Evolutionary conservation across 2,113 vertebrate species (phyloP).

Genomic region (Acrocephalus arundinaceus): DNA sequence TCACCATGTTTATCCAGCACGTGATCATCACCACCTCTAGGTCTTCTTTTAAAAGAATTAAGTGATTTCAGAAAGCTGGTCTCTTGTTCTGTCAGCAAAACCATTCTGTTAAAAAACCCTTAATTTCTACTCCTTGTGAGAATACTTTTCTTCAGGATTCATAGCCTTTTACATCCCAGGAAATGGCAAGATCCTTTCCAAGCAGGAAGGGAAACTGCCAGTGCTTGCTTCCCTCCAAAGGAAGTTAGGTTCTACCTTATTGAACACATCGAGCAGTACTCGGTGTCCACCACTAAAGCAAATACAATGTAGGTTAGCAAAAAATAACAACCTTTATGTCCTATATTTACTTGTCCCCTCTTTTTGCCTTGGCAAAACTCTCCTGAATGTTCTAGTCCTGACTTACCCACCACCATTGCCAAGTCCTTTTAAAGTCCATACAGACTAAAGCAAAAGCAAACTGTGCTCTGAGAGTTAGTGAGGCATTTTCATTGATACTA

Average conservation of each 20-base stretch:
- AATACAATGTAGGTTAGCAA: not conserved
- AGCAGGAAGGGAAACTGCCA: not conserved
- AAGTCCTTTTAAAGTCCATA: not conserved
- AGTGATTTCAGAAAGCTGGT: not conserved
- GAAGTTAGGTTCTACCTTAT: not conserved
- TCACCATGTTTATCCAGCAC: not conserved
- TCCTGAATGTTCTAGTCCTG: not conserved
- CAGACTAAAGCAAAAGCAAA: not conserved
- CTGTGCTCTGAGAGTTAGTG: not conserved
- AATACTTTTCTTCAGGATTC: not conserved
- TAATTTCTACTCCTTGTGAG: not conserved
- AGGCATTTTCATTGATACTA: not conserved
- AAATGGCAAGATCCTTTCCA: not conserved
- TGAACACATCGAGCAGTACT: not conserved
- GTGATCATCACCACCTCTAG: not conserved
- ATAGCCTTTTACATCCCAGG: not conserved
- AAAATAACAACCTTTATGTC: not conserved
- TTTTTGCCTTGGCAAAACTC: not conserved
- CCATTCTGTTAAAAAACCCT: not conserved
- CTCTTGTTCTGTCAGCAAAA: not conserved
- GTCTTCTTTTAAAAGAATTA: not conserved
- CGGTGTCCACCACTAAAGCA: not conserved
- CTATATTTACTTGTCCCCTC: not conserved
- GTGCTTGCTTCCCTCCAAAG: not conserved
- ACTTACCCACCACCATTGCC: accelerated